phyloP scores from a whole-genome alignment of 1,140 invertebrate species.

The Drosophila cardini region DNA sequence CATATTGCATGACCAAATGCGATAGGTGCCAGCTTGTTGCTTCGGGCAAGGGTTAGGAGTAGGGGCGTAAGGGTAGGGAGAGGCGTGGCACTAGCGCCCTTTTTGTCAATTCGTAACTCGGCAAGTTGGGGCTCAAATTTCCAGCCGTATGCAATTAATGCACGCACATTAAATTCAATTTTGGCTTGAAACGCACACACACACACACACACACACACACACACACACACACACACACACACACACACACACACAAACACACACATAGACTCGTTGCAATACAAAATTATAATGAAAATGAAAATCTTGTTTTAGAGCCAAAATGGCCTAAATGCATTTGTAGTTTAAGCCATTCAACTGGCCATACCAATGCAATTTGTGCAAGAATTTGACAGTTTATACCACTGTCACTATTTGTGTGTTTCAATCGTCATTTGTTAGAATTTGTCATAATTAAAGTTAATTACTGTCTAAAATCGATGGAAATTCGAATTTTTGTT shows the following conservation, averaged over 20 bases:
- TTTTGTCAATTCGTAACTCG: neutral
- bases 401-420: too few species aligned
- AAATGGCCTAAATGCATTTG: too few species aligned
- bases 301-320: slow-evolving; percentile 8
- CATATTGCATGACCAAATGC: slow-evolving; percentile 37
- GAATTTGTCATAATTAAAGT: too few species aligned
- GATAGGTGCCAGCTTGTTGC: slow-evolving; percentile 23
- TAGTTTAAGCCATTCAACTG: too few species aligned
- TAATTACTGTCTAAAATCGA: too few species aligned
- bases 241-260: slow-evolving; percentile 3
- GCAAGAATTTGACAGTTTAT: too few species aligned
- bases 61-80: neutral
- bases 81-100: neutral
- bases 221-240: slow-evolving; percentile 6
- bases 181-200: slow-evolving; percentile 5
- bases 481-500: too few species aligned
- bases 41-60: neutral
- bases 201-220: slow-evolving; percentile 8
- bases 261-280: slow-evolving; percentile 21
- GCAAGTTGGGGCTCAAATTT: neutral
- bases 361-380: too few species aligned
- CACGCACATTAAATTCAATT: slow-evolving; percentile 66
- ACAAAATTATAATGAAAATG: slow-evolving; percentile 28
- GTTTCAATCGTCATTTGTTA: too few species aligned
- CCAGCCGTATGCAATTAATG: slow-evolving; percentile 58